Base-by-base conservation (phyloP, 2,797 vertebrate species). In the Acanthis flammea region DNA sequence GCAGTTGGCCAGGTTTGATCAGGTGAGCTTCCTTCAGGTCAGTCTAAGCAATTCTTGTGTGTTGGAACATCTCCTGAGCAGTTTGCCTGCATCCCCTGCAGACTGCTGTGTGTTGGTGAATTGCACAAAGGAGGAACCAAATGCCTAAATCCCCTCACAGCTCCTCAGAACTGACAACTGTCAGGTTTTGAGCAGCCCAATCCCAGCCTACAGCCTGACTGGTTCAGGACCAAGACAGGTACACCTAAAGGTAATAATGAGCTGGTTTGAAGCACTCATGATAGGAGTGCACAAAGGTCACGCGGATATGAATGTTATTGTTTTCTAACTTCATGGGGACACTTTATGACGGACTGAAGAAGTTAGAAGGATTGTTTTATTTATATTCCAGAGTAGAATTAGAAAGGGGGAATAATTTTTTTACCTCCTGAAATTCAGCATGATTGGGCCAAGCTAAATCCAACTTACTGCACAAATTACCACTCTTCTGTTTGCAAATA, bases 221-320 rank as follows among this genome's bases (percentile, higher is more conserved):
- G 44, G 67, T 80, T 74, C 39, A 33, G 7, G 60, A 30, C 15
- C 35, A 48, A 18, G 31, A 17, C 9, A 53, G 30, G 18, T 9
- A 1, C 45, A 41, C 37, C 48, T 66, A 4, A 45, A 54, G 28
- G n/a, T 28, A 6, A 42, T 16, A 5, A 28, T 6, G 60, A 39
- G 9, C 9, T 30, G 14, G 15, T 35, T 15, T 74, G 45, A 39
- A 60, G 24, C 19, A 28, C 0, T 0, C n/a, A 1, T 14, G 28
- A 18, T 30, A 17, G 5, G 30, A 10, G 2, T 63, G 42, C 30
- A 48, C 3, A 4, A 8, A 18, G 17, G 28, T 6, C 30, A 35
- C 21, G 9, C 3, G 31, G 8, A 24, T 33, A 16, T 7, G 9
- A 31, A 54, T 58, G 8, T 9, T 31, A 15, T 6, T 39, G 9